Evolutionary conservation across 2,797 vertebrate genomes (phyloP).

Genomic region (Siniperca obscura): DNA sequence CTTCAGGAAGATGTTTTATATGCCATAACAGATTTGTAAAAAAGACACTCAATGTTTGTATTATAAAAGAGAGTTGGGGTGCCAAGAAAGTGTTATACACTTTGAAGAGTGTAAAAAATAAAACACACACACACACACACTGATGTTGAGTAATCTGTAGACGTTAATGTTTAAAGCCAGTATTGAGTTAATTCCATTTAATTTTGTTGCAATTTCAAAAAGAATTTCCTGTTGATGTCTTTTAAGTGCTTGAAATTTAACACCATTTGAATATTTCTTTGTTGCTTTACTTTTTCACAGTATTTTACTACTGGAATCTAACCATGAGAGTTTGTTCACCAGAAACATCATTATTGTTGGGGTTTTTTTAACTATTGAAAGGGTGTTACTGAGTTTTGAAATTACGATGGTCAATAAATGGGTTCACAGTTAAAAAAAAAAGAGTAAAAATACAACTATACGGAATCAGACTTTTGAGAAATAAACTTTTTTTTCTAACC

Average conservation of each 20-base stretch:
- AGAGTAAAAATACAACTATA: slow-evolving; percentile 39
- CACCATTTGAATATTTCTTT: slow-evolving; percentile 72
- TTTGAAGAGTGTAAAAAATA: slow-evolving; percentile 61
- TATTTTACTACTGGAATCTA: slow-evolving; percentile 71
- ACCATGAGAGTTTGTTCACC: slow-evolving; percentile 66
- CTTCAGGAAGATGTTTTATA: slow-evolving; percentile 82
- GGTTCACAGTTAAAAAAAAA: slow-evolving; percentile 49
- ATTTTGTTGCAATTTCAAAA: slow-evolving; percentile 66
- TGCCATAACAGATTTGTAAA: slow-evolving; percentile 82
- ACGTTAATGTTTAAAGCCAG: slow-evolving; percentile 75
- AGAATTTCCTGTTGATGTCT: slow-evolving; percentile 67
- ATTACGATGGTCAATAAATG: slow-evolving; percentile 50
- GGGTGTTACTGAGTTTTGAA: slow-evolving; percentile 69
- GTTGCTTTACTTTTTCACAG: slow-evolving; percentile 61
- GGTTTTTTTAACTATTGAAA: slow-evolving; percentile 62
- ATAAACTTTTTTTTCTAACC: slow-evolving; percentile 83
- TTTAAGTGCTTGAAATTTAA: slow-evolving; percentile 75
- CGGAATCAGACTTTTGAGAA: slow-evolving; percentile 74
- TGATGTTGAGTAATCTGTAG: slow-evolving; percentile 73
- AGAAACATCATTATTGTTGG: slow-evolving; percentile 63
- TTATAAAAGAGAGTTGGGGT: slow-evolving; percentile 68
- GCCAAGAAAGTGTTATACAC: slow-evolving; percentile 71
- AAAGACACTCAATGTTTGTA: slow-evolving; percentile 80
- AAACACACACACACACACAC: slow-evolving; percentile 38
- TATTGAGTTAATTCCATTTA: slow-evolving; percentile 68